Evolutionary conservation across 2,797 vertebrate genomes (phyloP).

Genomic region (Lutjanus argentimaculatus): DNA sequence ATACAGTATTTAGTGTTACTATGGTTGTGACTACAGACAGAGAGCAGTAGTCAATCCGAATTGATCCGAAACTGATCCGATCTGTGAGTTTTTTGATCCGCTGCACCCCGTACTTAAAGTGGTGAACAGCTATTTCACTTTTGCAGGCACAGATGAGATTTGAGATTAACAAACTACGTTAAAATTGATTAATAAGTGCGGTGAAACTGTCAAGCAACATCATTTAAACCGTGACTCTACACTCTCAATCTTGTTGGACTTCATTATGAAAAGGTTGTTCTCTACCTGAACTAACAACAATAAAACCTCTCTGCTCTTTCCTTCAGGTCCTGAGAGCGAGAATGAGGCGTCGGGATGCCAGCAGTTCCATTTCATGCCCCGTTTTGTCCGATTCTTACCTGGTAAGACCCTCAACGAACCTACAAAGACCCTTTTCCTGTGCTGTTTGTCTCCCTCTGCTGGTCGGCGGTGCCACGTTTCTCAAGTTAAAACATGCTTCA

Average conservation of each 20-base stretch:
- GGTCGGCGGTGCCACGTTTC: background rate
- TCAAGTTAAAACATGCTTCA: background rate
- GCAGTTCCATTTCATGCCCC: constrained; percentile 98
- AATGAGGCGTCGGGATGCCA: constrained; percentile 86
- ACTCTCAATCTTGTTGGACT: background rate
- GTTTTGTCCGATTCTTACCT: constrained; percentile 96
- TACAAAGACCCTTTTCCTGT: background rate
- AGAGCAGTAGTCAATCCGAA: too few relatives aligned
- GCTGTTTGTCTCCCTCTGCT: constrained; percentile 12
- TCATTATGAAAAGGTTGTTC: background rate
- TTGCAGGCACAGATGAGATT: background rate
- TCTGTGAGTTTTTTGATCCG: too few relatives aligned
- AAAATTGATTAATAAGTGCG: background rate
- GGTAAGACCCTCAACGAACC: constrained; percentile 82
- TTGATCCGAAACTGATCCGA: too few relatives aligned
- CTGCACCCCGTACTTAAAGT: background rate
- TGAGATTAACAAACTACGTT: background rate
- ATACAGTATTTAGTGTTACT: too few relatives aligned
- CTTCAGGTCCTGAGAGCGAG: constrained; percentile 90
- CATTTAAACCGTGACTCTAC: background rate
- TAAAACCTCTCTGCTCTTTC: constrained; percentile 7
- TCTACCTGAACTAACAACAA: background rate
- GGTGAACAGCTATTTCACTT: background rate
- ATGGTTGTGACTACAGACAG: too few relatives aligned
- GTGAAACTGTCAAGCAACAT: background rate